A percentile compares a stretch with the other conserved stretches of the same genome.
These are phyloP conservation scores for Acridotheres tristis DNA, from an alignment of 2,797 vertebrate genomes.

Conservation along the genomic window DNA sequence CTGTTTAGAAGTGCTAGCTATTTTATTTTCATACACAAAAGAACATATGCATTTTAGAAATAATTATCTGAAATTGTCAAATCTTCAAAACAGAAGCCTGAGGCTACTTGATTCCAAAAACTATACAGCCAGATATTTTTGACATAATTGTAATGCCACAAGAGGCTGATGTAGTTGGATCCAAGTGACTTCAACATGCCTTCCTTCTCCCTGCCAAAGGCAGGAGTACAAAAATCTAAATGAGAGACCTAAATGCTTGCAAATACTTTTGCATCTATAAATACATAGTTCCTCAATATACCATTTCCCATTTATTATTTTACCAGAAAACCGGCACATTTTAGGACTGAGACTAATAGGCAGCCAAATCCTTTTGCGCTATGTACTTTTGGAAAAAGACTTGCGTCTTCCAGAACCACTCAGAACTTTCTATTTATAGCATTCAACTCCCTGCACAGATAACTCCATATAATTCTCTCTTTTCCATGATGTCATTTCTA, in stretches of 20 bases:
- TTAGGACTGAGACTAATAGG: background rate
- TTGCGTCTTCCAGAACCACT: background rate
- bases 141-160: background rate
- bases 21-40: background rate
- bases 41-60: background rate
- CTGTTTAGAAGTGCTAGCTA: background rate
- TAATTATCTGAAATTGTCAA: background rate
- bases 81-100: background rate
- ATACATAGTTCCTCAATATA: background rate
- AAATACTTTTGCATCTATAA: background rate
- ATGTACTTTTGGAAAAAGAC: background rate
- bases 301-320: background rate
- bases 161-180: background rate
- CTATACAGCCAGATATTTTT: background rate
- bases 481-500: background rate
- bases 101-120: background rate
- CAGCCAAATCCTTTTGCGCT: background rate
- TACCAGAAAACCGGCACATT: background rate
- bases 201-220: background rate
- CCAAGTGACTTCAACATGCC: background rate
- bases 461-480: background rate
- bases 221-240: background rate
- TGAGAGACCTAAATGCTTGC: background rate
- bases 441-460: background rate
- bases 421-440: constrained; percentile 31